Conservation (phyloP, 2,113 vertebrate genomes). For the Oreotrochilus melanogaster region DNA sequence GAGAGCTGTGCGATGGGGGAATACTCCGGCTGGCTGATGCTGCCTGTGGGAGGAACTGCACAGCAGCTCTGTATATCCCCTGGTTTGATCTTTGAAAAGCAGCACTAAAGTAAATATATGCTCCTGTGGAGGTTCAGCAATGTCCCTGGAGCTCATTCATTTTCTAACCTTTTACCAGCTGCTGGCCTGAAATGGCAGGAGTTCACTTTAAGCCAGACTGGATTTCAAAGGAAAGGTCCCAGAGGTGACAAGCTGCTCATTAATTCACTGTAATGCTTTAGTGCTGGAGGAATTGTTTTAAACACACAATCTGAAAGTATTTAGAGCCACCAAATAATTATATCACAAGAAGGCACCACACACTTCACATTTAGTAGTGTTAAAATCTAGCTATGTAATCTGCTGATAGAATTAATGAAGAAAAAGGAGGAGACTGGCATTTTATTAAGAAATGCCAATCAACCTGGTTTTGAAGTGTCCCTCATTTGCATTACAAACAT, state of each 20-base stretch:
- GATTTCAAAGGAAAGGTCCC: constrained; percentile 78
- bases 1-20: accelerated
- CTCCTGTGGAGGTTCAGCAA: constrained; percentile 36
- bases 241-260: constrained; percentile 75
- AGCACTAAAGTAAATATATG: constrained; percentile 65
- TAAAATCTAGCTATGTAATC: constrained; percentile 75
- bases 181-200: constrained; percentile 68
- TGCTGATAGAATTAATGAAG: constrained; percentile 77
- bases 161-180: constrained; percentile 74
- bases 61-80: background rate
- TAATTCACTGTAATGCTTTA: constrained; percentile 76
- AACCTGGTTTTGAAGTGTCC: constrained; percentile 84
- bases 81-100: constrained; percentile 6
- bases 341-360: constrained; percentile 70
- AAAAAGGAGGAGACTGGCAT: constrained; percentile 73
- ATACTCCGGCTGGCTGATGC: background rate
- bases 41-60: background rate
- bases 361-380: constrained; percentile 65
- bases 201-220: constrained; percentile 73
- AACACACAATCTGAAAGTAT: constrained; percentile 76
- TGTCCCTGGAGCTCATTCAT: constrained; percentile 75
- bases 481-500: constrained; percentile 93
- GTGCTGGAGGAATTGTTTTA: constrained; percentile 75
- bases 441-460: constrained; percentile 89
- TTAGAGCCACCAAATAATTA: constrained; percentile 79